Conservation (phyloP, 2,888 invertebrate genomes). For the Calliopum simillimum region DNA sequence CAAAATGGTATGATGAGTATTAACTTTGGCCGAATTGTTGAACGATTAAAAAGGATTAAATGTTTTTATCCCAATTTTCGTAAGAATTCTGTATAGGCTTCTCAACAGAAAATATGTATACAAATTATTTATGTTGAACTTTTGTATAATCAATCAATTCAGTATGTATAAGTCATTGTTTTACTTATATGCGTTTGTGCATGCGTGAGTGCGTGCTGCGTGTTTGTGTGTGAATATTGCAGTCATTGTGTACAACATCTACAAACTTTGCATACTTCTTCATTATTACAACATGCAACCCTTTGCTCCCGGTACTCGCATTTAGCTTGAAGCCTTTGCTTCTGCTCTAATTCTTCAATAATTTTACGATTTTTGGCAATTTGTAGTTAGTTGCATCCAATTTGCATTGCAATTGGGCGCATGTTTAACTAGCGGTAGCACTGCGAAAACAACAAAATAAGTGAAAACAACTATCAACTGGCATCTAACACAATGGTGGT, state of each 20-base stretch:
- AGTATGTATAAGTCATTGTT: too few species aligned
- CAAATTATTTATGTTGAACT: too few species aligned
- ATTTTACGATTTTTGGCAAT: constrained; percentile 9
- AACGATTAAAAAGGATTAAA: too few species aligned
- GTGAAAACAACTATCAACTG: neutral
- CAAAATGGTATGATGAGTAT: too few species aligned
- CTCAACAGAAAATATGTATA: too few species aligned
- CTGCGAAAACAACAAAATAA: constrained; percentile 6
- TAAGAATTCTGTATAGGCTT: too few species aligned
- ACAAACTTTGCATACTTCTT: neutral
- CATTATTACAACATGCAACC: too few species aligned
- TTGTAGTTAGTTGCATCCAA: constrained; percentile 3
- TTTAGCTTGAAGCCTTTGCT: neutral
- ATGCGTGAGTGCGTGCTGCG: neutral
- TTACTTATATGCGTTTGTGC: neutral
- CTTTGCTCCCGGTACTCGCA: neutral
- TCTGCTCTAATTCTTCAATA: constrained; percentile 13
- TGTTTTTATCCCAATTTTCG: too few species aligned
- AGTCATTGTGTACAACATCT: neutral
- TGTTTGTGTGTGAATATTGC: neutral
- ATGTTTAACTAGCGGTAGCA: neutral
- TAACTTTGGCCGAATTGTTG: too few species aligned
- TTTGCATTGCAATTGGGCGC: neutral
- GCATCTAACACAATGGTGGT: neutral
- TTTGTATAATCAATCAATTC: too few species aligned